These are phyloP conservation scores for Tamias sibiricus DNA, from an alignment of 2,113 vertebrate genomes.

Conservation along the genomic window DNA sequence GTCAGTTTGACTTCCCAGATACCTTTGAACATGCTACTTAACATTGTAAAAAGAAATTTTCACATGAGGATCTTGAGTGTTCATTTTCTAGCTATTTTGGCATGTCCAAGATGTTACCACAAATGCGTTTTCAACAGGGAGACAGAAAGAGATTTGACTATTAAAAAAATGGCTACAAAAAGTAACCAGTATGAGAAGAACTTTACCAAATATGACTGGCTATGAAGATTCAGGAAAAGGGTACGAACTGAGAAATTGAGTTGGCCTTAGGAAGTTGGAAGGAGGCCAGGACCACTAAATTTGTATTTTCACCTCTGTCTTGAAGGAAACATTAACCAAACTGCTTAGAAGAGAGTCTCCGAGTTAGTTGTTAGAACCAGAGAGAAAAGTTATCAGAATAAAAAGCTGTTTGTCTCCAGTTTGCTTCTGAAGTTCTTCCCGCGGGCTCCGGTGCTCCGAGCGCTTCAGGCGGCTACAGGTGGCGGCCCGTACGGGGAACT, in stretches of 20 bases:
- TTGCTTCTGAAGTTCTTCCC: too few relatives aligned
- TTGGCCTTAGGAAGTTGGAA: neutral
- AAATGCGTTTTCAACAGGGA: neutral
- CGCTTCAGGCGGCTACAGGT: too few relatives aligned
- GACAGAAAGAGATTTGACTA: neutral
- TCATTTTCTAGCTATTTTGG: neutral
- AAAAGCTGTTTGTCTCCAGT: too few relatives aligned
- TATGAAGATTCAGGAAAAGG: neutral
- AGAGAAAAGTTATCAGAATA: too few relatives aligned
- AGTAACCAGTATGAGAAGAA: neutral
- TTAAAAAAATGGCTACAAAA: neutral
- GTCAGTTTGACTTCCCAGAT: neutral
- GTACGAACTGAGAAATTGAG: neutral
- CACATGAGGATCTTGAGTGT: neutral
- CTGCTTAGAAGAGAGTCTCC: too few relatives aligned
- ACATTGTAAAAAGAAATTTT: neutral
- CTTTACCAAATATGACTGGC: neutral
- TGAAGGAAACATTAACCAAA: neutral
- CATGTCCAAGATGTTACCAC: neutral
- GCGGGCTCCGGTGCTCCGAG: too few relatives aligned
- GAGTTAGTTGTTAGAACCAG: too few relatives aligned
- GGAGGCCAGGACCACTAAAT: fast-evolving
- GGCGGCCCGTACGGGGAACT: too few relatives aligned
- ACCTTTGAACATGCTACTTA: neutral
- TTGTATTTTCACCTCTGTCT: too few relatives aligned